Conservation (phyloP, 1,140 invertebrate genomes). For the Chironomus tepperi region DNA sequence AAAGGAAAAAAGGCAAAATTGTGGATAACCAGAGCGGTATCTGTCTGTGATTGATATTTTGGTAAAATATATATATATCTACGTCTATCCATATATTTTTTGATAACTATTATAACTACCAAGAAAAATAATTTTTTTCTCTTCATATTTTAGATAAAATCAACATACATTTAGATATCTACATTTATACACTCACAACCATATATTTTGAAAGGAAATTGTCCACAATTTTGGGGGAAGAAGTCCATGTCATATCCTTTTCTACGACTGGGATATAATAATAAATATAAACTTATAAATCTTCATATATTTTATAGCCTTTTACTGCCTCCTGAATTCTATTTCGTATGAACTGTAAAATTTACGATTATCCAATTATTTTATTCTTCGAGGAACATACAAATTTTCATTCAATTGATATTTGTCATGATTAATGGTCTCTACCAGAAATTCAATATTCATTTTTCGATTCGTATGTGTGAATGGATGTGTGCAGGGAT, state of each 20-base stretch:
- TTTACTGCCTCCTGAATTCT: no score
- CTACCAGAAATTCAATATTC: neutral
- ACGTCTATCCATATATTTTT: neutral
- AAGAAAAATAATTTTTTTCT: neutral
- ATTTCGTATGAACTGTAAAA: no score
- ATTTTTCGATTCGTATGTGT: neutral
- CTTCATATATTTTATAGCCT: no score
- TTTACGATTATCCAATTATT: neutral
- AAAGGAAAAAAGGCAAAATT: neutral
- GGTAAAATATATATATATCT: neutral
- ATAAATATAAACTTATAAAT: no score
- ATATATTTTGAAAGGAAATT: no score
- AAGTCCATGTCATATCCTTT: no score
- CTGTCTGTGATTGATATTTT: neutral
- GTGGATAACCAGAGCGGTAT: neutral
- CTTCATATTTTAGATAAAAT: neutral
- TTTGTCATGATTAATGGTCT: conserved; percentile 8
- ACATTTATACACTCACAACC: no score
- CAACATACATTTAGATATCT: neutral
- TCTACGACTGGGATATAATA: no score
- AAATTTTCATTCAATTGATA: conserved; percentile 9
- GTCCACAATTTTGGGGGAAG: no score
- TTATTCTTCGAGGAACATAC: conserved; percentile 1
- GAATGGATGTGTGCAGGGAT: no score
- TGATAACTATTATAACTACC: neutral